phyloP scores from a whole-genome alignment of 2,888 invertebrate species.

The Orchestes rusci region DNA sequence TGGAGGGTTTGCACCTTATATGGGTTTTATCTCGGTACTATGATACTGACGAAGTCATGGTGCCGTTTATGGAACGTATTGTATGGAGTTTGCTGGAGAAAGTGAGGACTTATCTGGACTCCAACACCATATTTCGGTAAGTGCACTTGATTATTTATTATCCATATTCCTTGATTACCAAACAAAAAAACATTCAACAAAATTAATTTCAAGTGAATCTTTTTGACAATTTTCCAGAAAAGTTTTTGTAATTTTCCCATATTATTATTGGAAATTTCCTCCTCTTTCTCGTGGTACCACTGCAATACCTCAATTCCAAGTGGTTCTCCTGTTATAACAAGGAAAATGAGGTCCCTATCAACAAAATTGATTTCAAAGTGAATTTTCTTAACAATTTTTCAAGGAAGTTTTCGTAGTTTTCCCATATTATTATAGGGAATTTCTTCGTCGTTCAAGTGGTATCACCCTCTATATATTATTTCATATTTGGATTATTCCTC shows the following conservation, averaged over 20 bases:
- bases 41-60: slow-evolving; percentile 79
- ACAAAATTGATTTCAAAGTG: no score
- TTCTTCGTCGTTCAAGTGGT: no score
- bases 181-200: not conserved
- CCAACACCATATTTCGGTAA: slow-evolving; percentile 71
- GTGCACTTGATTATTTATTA: slow-evolving; percentile 3
- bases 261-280: not conserved
- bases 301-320: no score
- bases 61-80: slow-evolving; percentile 72
- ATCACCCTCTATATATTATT: no score
- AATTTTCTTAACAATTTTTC: no score
- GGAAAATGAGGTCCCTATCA: no score
- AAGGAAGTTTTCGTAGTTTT: not conserved
- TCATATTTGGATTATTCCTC: no score
- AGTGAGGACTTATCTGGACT: slow-evolving; percentile 61
- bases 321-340: no score
- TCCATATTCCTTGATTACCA: not conserved
- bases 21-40: slow-evolving; percentile 88
- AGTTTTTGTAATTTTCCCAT: not conserved
- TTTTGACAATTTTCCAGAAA: no score
- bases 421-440: not conserved
- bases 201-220: not conserved
- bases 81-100: slow-evolving; percentile 76
- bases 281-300: no score
- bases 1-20: slow-evolving; percentile 80